Evolutionary conservation across 2,797 vertebrate species (phyloP).

Genomic region (Pangasius mekongensis): DNA sequence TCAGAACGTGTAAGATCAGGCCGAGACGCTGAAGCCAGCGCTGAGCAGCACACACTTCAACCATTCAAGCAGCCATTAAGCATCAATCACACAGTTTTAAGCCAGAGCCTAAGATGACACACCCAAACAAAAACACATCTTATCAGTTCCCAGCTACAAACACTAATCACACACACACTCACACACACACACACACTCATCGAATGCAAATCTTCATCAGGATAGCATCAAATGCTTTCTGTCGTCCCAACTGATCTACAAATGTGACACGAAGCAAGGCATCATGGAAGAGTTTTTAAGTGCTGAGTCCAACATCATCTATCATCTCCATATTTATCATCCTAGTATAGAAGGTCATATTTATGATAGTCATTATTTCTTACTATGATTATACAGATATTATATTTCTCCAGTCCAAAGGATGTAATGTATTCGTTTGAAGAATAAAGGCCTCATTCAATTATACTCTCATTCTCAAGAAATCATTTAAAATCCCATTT

Average conservation of each 20-base stretch:
- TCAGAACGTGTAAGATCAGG: neutral
- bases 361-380: neutral
- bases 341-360: neutral
- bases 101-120: constrained; percentile 23
- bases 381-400: neutral
- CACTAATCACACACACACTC: neutral
- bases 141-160: constrained; percentile 11
- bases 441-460: neutral
- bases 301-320: neutral
- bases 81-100: neutral
- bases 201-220: neutral
- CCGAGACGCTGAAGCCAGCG: neutral
- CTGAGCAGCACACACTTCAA: neutral
- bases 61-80: neutral
- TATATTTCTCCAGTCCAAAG: neutral
- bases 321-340: neutral
- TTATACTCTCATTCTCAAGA: neutral
- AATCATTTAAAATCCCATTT: neutral
- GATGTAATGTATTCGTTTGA: neutral
- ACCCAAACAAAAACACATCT: constrained; percentile 22
- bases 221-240: neutral
- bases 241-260: neutral
- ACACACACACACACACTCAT: neutral
- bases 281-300: neutral
- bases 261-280: neutral